phyloP scores from a whole-genome alignment of 30 jellyfish, hydroid and myxozoan species.

The Nemopilema nomurai region DNA sequence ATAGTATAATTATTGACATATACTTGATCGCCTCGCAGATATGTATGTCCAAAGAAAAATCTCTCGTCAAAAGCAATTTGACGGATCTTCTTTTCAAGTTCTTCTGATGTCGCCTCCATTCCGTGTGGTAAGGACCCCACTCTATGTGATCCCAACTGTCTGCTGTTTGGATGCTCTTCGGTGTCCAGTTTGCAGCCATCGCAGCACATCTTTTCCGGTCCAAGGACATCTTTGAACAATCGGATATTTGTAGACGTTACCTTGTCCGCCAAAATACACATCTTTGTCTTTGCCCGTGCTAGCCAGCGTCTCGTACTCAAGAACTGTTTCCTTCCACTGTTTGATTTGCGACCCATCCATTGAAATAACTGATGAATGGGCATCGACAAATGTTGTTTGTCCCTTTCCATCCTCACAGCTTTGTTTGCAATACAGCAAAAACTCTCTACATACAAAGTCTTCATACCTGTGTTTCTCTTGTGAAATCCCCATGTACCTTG shows the following conservation, averaged over 20 bases:
- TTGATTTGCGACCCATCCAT: conserved; percentile 17
- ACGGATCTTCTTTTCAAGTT: conserved; percentile 34
- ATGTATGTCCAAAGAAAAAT: conserved; percentile 43
- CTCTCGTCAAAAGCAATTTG: conserved; percentile 24
- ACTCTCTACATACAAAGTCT: conserved; percentile 54
- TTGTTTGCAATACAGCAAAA: conserved; percentile 39
- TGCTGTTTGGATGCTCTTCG: conserved; percentile 33
- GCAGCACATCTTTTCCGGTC: conserved; percentile 44
- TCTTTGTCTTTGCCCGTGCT: not conserved
- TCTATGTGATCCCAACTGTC: not conserved
- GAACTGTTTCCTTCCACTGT: conserved; percentile 42
- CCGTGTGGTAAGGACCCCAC: conserved; percentile 3
- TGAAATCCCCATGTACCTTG: conserved; percentile 42
- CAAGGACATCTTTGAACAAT: conserved; percentile 48
- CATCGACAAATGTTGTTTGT: conserved; percentile 48
- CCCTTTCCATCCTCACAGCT: conserved; percentile 3
- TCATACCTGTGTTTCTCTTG: conserved; percentile 40
- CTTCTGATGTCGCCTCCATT: not conserved
- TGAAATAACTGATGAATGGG: conserved; percentile 29
- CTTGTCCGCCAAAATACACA: conserved; percentile 53
- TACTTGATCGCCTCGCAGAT: conserved; percentile 49
- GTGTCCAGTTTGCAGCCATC: conserved; percentile 63
- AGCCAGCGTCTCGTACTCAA: conserved; percentile 4
- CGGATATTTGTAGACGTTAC: conserved; percentile 33
- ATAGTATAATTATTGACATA: conserved; percentile 46